Conservation (phyloP, 1,140 invertebrate species). For the Cydia amplana region DNA sequence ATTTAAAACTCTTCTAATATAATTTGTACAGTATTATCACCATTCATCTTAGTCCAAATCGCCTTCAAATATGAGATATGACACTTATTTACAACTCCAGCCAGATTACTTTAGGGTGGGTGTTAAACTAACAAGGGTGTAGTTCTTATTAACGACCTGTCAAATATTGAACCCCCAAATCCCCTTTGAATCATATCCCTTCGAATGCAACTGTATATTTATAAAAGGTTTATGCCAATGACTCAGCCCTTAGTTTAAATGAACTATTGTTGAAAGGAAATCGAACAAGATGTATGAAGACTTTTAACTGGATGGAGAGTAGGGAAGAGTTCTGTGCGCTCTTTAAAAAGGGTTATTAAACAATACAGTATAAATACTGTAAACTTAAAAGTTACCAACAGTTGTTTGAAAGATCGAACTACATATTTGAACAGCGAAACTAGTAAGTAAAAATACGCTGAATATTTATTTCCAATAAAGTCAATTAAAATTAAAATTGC, state of each 20-base stretch:
- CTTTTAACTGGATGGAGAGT: neutral
- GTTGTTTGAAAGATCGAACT: slow-evolving; percentile 14
- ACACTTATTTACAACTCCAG: slow-evolving; percentile 49
- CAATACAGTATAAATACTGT: slow-evolving; percentile 7
- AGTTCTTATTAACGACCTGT: slow-evolving; percentile 71
- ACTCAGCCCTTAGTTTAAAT: slow-evolving; percentile 32
- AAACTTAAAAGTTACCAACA: slow-evolving; percentile 13
- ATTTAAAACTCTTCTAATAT: neutral
- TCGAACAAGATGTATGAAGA: slow-evolving; percentile 12
- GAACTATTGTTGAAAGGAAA: slow-evolving; percentile 21
- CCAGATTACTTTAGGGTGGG: slow-evolving; percentile 54
- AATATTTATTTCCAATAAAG: too few relatives aligned
- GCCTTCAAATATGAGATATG: slow-evolving; percentile 35
- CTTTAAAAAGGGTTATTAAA: neutral
- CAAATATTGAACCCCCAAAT: slow-evolving; percentile 64
- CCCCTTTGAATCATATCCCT: slow-evolving; percentile 58
- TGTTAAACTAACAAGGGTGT: slow-evolving; percentile 73
- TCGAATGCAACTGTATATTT: slow-evolving; percentile 44
- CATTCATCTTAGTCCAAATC: slow-evolving; percentile 36
- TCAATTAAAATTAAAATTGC: too few relatives aligned
- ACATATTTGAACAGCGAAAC: slow-evolving; percentile 12
- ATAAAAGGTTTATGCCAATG: slow-evolving; percentile 41
- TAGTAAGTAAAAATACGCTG: neutral
- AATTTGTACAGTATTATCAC: neutral
- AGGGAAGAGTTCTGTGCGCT: slow-evolving; percentile 5